A percentile compares a stretch with the other conserved stretches of the same genome.
phyloP scores from a whole-genome alignment of 2,888 invertebrate genomes.

The Cantharis lateralis region DNA sequence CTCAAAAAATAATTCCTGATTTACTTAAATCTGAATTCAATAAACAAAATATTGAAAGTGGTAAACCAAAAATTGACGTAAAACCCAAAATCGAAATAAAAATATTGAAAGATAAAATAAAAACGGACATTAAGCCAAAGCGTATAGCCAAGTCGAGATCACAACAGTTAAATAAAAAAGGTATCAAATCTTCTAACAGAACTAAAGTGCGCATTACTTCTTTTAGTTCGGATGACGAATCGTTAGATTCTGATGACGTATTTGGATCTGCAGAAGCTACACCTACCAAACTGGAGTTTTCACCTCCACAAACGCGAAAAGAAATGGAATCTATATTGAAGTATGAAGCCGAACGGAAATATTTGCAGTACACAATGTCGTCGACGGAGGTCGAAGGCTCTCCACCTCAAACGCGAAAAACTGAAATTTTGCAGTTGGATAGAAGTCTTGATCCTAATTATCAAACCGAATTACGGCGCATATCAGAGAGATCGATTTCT shows the following conservation, averaged over 20 bases:
- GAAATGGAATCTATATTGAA: constrained; percentile 76
- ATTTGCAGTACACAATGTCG: constrained; percentile 65
- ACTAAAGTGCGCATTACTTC: constrained; percentile 75
- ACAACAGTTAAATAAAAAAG: constrained; percentile 64
- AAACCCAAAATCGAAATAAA: constrained; percentile 53
- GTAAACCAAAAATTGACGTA: constrained; percentile 50
- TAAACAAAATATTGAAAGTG: constrained; percentile 14
- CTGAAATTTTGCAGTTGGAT: constrained; percentile 63
- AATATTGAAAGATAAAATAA: constrained; percentile 57
- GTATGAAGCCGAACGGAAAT: constrained; percentile 73
- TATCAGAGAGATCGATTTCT: constrained; percentile 75
- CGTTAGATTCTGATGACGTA: constrained; percentile 76
- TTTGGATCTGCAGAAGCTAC: constrained; percentile 78
- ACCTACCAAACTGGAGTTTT: constrained; percentile 72
- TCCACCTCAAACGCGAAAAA: constrained; percentile 73
- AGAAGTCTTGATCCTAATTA: constrained; percentile 67
- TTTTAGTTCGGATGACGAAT: constrained; percentile 77
- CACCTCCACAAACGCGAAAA: constrained; percentile 75
- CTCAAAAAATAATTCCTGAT: constrained; percentile 32
- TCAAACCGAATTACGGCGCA: constrained; percentile 69
- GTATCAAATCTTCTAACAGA: constrained; percentile 66
- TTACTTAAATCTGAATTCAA: constrained; percentile 32
- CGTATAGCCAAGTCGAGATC: constrained; percentile 63
- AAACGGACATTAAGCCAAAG: constrained; percentile 67
- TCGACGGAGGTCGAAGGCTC: constrained; percentile 80